These are phyloP conservation scores for Balanococcus diminutus DNA, from an alignment of 2,888 invertebrate species.

Conservation along the genomic window DNA sequence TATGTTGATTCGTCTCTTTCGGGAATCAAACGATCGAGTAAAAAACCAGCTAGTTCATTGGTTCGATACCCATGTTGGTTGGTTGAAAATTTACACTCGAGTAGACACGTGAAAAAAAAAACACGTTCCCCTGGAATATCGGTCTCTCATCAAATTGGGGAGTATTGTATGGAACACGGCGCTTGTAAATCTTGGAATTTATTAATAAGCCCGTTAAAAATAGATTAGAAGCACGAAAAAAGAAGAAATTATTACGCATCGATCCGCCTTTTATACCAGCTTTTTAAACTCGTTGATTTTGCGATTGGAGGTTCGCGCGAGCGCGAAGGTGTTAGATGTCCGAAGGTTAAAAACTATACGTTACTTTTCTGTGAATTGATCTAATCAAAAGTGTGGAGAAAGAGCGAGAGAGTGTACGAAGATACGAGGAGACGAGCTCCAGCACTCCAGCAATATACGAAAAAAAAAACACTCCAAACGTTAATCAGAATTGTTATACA, in stretches of 20 bases:
- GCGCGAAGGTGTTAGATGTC: constrained; percentile 39
- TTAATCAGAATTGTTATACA: constrained; percentile 31
- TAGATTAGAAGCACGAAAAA: constrained; percentile 9
- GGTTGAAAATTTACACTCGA: background rate
- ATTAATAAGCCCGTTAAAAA: constrained; percentile 39
- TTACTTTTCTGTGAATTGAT: constrained; percentile 35
- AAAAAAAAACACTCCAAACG: constrained; percentile 6
- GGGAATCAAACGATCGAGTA: background rate
- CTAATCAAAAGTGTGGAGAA: constrained; percentile 2
- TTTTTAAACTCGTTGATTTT: constrained; percentile 15
- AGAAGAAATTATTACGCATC: constrained; percentile 19
- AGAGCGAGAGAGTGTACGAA: background rate
- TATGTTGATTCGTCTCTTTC: constrained; percentile 18
- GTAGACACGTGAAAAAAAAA: background rate
- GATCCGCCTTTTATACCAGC: constrained; percentile 16
- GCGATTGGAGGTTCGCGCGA: background rate
- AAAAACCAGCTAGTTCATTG: background rate
- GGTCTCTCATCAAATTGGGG: background rate
- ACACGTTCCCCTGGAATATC: background rate
- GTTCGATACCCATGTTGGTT: background rate
- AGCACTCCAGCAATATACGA: background rate
- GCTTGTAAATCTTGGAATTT: constrained; percentile 1
- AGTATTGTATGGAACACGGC: background rate
- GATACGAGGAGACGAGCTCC: background rate
- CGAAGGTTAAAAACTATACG: constrained; percentile 40